Conservation (phyloP, 2,888 invertebrate species). For the Acronicta leporina region DNA sequence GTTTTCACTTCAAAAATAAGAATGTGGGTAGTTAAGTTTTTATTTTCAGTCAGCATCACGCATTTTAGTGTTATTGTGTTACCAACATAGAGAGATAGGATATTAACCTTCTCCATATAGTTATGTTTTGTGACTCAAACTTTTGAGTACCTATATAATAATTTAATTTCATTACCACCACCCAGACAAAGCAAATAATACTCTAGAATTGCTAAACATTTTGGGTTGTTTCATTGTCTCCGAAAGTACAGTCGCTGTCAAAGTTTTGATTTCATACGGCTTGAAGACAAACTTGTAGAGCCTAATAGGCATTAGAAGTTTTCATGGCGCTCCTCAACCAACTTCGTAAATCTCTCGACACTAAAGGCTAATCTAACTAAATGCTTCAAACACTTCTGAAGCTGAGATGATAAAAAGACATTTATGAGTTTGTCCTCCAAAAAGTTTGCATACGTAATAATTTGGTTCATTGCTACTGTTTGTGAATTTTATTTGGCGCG, state of each 20-base stretch:
- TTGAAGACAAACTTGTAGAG: background rate
- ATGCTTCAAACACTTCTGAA: slow-evolving; percentile 6
- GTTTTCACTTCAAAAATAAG: no score
- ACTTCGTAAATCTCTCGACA: slow-evolving; percentile 22
- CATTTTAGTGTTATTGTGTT: no score
- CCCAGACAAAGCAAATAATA: background rate
- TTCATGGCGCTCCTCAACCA: slow-evolving; percentile 3
- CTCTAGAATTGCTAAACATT: background rate
- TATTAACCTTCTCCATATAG: no score
- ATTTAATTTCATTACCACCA: background rate
- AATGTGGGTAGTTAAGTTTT: no score
- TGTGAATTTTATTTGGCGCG: background rate
- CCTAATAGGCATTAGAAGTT: slow-evolving; percentile 15
- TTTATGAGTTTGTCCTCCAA: background rate
- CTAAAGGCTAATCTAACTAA: slow-evolving; percentile 30
- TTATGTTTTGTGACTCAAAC: no score
- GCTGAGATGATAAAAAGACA: slow-evolving; percentile 17
- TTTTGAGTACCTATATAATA: no score
- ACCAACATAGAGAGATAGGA: no score
- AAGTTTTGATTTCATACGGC: slow-evolving; percentile 19
- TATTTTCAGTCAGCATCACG: no score
- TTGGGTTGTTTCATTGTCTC: slow-evolving; percentile 13
- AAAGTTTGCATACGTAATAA: background rate
- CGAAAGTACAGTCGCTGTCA: slow-evolving; percentile 20
- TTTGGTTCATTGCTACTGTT: no score